phyloP scores from a whole-genome alignment of 2,113 vertebrate species.

The Sclerurus mexicanus region DNA sequence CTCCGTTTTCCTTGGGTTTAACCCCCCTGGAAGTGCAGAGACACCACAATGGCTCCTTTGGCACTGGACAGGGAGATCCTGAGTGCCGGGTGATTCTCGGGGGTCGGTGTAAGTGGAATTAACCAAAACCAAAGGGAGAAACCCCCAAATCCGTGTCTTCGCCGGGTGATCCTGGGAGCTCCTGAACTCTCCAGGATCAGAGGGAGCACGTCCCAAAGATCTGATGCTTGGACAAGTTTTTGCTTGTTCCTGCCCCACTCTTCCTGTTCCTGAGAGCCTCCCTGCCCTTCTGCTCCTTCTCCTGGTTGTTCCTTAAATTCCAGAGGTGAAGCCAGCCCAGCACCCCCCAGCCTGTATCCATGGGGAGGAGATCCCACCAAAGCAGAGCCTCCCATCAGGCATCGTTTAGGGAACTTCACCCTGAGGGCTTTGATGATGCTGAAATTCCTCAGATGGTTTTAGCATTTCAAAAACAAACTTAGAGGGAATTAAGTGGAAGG shows the following conservation, averaged over 20 bases:
- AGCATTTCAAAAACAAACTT: background rate
- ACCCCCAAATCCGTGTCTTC: background rate
- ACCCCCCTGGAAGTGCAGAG: too few relatives aligned
- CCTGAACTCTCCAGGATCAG: background rate
- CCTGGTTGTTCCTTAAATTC: background rate
- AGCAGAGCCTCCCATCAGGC: background rate
- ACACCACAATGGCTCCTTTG: too few relatives aligned
- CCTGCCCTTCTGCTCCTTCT: too few relatives aligned
- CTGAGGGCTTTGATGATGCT: background rate
- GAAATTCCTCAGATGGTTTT: slow-evolving; percentile 15
- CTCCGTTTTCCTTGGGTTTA: background rate
- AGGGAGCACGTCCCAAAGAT: background rate
- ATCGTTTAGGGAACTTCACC: background rate
- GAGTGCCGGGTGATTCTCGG: background rate
- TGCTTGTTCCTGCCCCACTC: background rate
- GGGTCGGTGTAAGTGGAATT: background rate
- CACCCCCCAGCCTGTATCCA: too few relatives aligned
- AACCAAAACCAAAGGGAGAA: background rate
- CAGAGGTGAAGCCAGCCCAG: background rate
- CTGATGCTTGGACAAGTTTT: background rate
- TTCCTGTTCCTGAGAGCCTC: too few relatives aligned
- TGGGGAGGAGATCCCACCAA: background rate
- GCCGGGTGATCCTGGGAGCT: too few relatives aligned
- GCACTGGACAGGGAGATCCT: too few relatives aligned
- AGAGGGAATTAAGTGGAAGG: slow-evolving; percentile 46